A percentile compares a stretch with the other conserved stretches of the same genome.
These are phyloP conservation scores for Leptocoma aspasia DNA, from an alignment of 2,113 vertebrate species.

Conservation along the genomic window DNA sequence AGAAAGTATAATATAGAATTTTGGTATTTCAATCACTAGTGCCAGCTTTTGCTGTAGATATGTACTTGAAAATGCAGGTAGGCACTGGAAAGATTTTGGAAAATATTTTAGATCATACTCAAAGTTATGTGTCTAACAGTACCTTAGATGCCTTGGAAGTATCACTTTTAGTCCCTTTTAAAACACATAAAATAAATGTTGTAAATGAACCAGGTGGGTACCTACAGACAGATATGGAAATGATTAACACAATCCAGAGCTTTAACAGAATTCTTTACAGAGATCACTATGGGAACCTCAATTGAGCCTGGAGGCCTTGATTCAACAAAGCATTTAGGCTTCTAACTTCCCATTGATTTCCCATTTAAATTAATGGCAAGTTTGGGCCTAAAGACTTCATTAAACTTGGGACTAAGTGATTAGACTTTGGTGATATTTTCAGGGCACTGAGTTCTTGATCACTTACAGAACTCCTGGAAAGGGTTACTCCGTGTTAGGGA, in stretches of 20 bases:
- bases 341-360: constrained; percentile 27
- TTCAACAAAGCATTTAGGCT: constrained; percentile 38
- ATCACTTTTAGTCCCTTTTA: neutral
- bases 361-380: constrained; percentile 38
- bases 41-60: neutral
- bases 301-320: neutral
- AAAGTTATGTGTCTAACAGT: neutral
- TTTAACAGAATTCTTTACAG: neutral
- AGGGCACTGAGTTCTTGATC: neutral
- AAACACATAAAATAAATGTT: neutral
- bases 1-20: neutral
- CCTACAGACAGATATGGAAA: neutral
- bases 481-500: neutral
- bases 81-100: neutral
- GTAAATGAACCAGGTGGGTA: neutral
- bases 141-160: neutral
- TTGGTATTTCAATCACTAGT: neutral
- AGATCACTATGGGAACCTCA: constrained; percentile 2
- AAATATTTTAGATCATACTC: neutral
- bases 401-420: neutral
- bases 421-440: neutral
- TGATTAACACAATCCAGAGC: neutral
- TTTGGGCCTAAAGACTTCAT: constrained; percentile 25
- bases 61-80: neutral
- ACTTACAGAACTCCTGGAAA: neutral